Evolutionary conservation across 2,888 invertebrate species (phyloP), one percentile per base, ranked within the genome.

Genomic region (Octonoba sinensis): DNA sequence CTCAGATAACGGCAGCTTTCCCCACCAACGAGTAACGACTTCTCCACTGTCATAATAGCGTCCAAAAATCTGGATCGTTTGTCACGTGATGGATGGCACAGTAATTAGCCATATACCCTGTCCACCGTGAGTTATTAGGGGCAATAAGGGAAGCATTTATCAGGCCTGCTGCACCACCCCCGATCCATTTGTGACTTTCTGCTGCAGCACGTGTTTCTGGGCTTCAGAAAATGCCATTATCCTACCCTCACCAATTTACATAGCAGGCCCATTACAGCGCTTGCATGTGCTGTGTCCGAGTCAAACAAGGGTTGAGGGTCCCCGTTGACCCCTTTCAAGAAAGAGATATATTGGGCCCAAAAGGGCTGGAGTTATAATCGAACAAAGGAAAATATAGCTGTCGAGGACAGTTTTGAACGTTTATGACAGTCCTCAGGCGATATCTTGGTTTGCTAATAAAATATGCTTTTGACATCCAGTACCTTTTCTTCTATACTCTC

Each of bases 41-140:
- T 71, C 56, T 36, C 73, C 49, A 18, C 51, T 49, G 20, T 22
- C 57, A 36, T 36, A n/a, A 18, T n/a, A n/a, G n/a, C 15, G 20
- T 60, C 74, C 66, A 36, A 66, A 75, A 75, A 66, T 75, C 69
- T 70, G 69, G 60, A 36, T 36, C 36, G 36, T 36, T 76, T 69
- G 62, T 27, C 24, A 22, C 16, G 15, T 81, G 79, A 81, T 69
- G 62, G 67, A 81, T 81, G 73, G 56, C 62, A 60, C 44, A 47
- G 64, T 69, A 81, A 81, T 81, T 81, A 81, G 73, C 69, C 56
- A 60, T 62, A 67, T 54, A 46, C 24, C 16, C 79, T 67, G 67
- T 79, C 67, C 60, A 47, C 73, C 62, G 73, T 73, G 79, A 81
- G 73, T 81, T 81, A 81, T 81, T 73, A 74, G 44, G 56, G 79